phyloP scores from a whole-genome alignment of 2,888 invertebrate genomes.

The Sthenelais limicola region DNA sequence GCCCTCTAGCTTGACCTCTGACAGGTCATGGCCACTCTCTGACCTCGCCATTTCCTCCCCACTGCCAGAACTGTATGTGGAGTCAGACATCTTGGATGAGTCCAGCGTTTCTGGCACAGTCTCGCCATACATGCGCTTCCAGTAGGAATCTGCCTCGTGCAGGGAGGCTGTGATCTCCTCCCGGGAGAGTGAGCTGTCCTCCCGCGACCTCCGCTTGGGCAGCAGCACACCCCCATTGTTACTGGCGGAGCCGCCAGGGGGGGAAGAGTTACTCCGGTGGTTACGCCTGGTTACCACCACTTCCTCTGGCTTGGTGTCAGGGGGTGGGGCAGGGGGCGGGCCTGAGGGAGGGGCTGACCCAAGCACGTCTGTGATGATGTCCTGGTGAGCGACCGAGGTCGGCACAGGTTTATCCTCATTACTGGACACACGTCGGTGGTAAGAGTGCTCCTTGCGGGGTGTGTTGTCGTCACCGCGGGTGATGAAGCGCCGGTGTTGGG shows the following conservation, averaged over 20 bases:
- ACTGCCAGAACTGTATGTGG: conserved; percentile 51
- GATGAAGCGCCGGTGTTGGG: no score
- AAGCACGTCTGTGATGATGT: no score
- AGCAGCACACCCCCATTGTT: conserved; percentile 40
- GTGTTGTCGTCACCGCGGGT: no score
- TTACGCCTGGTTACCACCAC: no score
- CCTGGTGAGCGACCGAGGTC: no score
- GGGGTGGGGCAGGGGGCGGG: no score
- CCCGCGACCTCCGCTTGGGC: conserved; percentile 46
- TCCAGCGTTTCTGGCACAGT: conserved; percentile 33
- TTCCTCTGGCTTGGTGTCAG: no score
- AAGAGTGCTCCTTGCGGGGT: no score
- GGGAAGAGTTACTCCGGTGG: no score
- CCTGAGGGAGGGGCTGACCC: no score
- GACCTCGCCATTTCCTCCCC: conserved; percentile 53
- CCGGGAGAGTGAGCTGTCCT: conserved; percentile 44
- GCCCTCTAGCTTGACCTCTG: conserved; percentile 14
- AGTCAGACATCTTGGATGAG: conserved; percentile 47
- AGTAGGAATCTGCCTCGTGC: conserved; percentile 50
- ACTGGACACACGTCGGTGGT: no score
- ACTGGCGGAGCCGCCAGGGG: background rate
- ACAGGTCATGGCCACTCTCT: conserved; percentile 47
- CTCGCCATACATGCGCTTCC: conserved; percentile 44
- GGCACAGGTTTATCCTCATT: no score
- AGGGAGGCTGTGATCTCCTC: conserved; percentile 51